Evolutionary conservation across 2,797 vertebrate genomes (phyloP), one percentile per base, ranked within the genome.

Genomic region (Pipistrellus nathusii): DNA sequence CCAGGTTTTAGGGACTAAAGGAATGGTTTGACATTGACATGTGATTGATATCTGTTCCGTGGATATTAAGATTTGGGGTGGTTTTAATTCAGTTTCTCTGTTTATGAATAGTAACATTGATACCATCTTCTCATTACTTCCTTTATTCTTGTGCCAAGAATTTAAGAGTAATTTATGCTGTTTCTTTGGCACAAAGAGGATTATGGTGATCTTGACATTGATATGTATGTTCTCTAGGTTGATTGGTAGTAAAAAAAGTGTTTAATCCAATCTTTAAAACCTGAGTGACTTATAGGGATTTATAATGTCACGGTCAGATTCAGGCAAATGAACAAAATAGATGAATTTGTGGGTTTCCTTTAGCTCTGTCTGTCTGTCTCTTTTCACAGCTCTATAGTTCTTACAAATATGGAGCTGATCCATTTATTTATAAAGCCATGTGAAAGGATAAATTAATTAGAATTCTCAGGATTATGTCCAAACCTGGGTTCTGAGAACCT

Each of bases 151-250:
- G 12, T 20, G 51, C 27, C 41, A 85, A 62, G 53, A 81, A 88
- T 77, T 81, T 55, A 51, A 87, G 59, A 92, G 18, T 89, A 59
- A 95, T 78, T 72, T 93, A 44, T 41, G 83, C 35, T 94, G 14
- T 77, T 90, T 94, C 64, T 81, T 75, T 59, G 25, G 30, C 83
- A 91, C 0, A 38, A 76, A 11, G 69, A 48, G 35, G 25, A 71
- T 83, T 88, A 75, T 72, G 69, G 46, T 53, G 77, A 75, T 66
- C 23, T 82, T 83, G 68, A 77, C 15, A 71, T 83, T 71, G 93
- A 51, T 48, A 10, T 77, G 20, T 30, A 59, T 76, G 68, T 75
- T 90, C 41, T 88, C 30, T 68, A 62, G 57, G 51, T 57, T 88
- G 68, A 95, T 71, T 81, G 38, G 41, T 69, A 76, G 72, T 8